Evolutionary conservation across 2,888 invertebrate genomes (phyloP).

Genomic region (Luperina testacea): DNA sequence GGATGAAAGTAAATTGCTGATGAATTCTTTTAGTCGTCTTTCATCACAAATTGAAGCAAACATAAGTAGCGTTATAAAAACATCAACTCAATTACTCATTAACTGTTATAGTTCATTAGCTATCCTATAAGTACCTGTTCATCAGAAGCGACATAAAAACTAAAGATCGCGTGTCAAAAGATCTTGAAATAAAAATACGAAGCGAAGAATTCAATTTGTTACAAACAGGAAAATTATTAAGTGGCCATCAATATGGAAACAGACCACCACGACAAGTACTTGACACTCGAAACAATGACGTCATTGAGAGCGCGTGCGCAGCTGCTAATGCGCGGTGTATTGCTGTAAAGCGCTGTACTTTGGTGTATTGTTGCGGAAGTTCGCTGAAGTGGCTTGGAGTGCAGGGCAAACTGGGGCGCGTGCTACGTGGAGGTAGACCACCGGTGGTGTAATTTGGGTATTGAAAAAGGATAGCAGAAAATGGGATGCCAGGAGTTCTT

Average conservation of each 20-base stretch:
- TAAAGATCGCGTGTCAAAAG: constrained; percentile 22
- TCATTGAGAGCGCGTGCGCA: constrained; percentile 87
- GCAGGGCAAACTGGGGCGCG: constrained; percentile 53
- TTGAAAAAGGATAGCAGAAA: background rate
- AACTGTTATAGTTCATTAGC: background rate
- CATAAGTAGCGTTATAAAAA: background rate
- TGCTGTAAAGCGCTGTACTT: constrained; percentile 46
- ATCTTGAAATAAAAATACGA: constrained; percentile 12
- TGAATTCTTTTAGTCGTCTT: background rate
- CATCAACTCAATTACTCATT: background rate
- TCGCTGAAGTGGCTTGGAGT: constrained; percentile 67
- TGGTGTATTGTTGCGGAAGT: constrained; percentile 74
- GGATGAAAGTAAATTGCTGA: background rate
- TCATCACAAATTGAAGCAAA: background rate
- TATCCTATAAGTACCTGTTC: background rate
- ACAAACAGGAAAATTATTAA: constrained; percentile 78
- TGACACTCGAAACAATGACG: constrained; percentile 75
- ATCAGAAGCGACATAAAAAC: background rate
- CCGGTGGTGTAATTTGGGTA: constrained; percentile 22
- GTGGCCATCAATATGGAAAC: constrained; percentile 83
- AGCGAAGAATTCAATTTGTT: constrained; percentile 27
- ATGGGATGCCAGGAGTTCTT: background rate
- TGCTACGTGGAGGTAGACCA: constrained; percentile 54
- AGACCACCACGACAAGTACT: constrained; percentile 79
- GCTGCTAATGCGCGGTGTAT: constrained; percentile 74